Conservation (phyloP, 2,888 invertebrate species). For the Pseudococcus jackbeardsleyi region DNA sequence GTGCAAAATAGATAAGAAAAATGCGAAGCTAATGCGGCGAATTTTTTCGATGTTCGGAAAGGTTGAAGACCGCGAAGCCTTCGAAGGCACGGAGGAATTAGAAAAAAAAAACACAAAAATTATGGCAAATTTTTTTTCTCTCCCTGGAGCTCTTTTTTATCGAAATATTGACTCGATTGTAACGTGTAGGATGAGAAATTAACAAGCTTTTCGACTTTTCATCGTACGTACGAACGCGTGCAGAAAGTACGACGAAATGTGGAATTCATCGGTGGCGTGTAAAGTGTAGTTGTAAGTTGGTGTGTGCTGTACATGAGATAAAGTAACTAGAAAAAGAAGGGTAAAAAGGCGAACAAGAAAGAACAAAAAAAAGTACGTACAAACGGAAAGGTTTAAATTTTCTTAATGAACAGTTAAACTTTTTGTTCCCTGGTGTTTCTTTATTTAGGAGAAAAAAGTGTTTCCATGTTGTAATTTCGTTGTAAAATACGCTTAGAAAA, state of each 20-base stretch:
- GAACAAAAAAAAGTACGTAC: neutral
- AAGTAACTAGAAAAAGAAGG: neutral
- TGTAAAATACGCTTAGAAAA: conserved; percentile 33
- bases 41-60: no score
- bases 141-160: no score
- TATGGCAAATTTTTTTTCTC: no score
- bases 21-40: neutral
- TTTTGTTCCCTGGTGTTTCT: conserved; percentile 46
- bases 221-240: no score
- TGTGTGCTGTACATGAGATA: neutral
- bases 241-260: no score
- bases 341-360: conserved; percentile 18
- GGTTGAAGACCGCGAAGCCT: no score
- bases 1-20: neutral
- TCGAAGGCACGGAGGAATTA: no score
- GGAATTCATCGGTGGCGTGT: neutral
- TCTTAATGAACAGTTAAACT: conserved; percentile 52
- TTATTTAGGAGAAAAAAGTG: conserved; percentile 44
- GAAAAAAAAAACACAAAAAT: no score
- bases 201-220: no score
- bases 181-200: no score
- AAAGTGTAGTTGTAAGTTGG: neutral
- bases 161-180: no score
- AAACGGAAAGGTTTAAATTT: conserved; percentile 49
- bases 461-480: conserved; percentile 48